Evolutionary conservation across 2,797 vertebrate genomes (phyloP).

Genomic region (Sorex maritimensis): DNA sequence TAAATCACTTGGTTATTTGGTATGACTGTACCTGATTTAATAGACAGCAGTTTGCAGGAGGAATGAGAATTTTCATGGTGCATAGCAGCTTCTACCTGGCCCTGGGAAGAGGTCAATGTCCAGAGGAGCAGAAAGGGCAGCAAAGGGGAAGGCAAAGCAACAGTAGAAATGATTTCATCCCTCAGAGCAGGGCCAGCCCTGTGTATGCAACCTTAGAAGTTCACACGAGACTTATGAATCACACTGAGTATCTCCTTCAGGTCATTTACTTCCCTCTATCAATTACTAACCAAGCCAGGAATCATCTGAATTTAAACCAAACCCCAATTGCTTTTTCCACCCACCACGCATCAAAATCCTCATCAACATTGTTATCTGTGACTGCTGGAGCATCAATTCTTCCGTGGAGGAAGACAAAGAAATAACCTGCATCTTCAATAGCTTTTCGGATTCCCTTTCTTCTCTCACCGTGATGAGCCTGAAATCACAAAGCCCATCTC

Average conservation of each 20-base stretch:
- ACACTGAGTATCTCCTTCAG: background rate
- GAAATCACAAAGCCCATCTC: conserved; percentile 31
- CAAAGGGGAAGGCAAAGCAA: background rate
- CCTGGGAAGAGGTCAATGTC: background rate
- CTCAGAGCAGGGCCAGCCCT: background rate
- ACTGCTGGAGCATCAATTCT: background rate
- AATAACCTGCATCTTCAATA: conserved; percentile 43
- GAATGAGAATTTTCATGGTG: conserved; percentile 10
- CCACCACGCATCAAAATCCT: background rate
- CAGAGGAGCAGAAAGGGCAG: background rate
- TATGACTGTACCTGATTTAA: conserved; percentile 22
- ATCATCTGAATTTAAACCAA: conserved; percentile 62
- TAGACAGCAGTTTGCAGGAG: background rate
- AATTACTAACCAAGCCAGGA: conserved; percentile 48
- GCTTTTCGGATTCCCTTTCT: conserved; percentile 58
- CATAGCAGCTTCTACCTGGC: background rate
- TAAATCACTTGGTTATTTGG: conserved; percentile 47
- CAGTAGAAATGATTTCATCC: background rate
- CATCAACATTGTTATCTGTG: background rate
- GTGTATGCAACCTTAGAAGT: background rate
- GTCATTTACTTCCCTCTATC: conserved; percentile 45
- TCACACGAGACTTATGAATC: conserved; percentile 59
- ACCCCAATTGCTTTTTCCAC: background rate
- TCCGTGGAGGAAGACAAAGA: conserved; percentile 46
- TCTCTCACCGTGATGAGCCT: background rate